Percentiles rank a stretch among this genome's conserved stretches.
These are phyloP conservation scores for Agrochola lychnidis DNA, from an alignment of 2,888 invertebrate species.

Conservation along the genomic window DNA sequence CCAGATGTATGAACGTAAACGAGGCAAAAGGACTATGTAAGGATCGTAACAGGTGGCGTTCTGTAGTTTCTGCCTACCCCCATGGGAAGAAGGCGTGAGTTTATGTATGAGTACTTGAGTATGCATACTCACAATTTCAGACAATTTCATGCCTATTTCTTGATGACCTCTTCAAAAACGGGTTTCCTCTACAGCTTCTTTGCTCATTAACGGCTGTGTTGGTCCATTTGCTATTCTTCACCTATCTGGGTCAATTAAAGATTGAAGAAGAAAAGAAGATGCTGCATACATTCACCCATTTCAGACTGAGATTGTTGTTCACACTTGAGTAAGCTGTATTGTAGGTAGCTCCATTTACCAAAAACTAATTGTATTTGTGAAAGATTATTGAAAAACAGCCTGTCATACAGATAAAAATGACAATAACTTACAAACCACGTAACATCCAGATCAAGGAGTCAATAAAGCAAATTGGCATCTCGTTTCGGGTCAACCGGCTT, in stretches of 20 bases:
- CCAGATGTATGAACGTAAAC: no score
- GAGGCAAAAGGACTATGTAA: no score
- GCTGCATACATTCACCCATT: neutral
- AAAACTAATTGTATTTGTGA: no score
- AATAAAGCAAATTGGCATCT: slow-evolving; percentile 87
- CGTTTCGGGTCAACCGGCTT: slow-evolving; percentile 86
- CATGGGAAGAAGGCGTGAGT: no score
- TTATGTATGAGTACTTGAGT: no score
- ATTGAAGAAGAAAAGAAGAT: neutral
- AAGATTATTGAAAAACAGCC: neutral
- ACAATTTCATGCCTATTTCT: neutral
- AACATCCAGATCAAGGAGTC: slow-evolving; percentile 78
- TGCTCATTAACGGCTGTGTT: neutral
- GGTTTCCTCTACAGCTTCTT: neutral
- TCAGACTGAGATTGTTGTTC: neutral
- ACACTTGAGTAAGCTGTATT: neutral
- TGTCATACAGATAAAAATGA: slow-evolving; percentile 38
- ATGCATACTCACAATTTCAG: no score
- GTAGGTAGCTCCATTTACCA: no score
- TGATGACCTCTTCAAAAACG: neutral
- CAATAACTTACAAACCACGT: slow-evolving; percentile 65
- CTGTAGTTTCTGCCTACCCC: no score
- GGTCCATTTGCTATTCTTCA: neutral
- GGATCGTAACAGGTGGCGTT: no score
- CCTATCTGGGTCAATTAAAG: neutral